Evolutionary conservation across 2,888 invertebrate genomes (phyloP), one percentile per base, ranked within the genome.

Genomic region (Choreutis nemorana): DNA sequence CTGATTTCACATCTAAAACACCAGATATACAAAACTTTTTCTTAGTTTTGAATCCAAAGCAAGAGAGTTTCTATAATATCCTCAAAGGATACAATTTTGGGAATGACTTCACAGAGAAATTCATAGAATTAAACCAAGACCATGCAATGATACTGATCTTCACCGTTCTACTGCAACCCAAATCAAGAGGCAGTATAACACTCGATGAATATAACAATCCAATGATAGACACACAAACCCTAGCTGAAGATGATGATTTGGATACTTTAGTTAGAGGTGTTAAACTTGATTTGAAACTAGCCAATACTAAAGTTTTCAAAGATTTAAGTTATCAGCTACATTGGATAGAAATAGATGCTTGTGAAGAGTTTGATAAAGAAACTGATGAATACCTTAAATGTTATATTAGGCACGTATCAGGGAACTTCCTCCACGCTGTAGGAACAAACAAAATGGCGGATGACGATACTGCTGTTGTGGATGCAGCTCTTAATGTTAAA

Each of bases 141-240:
- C 12, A 36, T 13, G 30, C 33, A 3, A 13, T 44, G 5, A 9
- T 48, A 7, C 10, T 42, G 1, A 20, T 39, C 4, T 34, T 27
- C 20, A 27, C 36, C n/a, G 40, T 48, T 3, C 37, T 39, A 2
- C 26, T 54, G 3, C 25, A 31, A n/a, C 62, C 61, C 2, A 54
- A 55, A 38, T 61, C 61, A 1, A 61, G 64, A 9, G 79, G 81
- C 25, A 33, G 32, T 15, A 39, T 86, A 1, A 54, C 55, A 27
- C 51, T 85, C 8, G 57, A 58, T 0, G 42, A n/a, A n/a, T n/a
- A 54, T 10, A 65, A 75, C 2, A 62, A 67, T 15, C 84, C 84
- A 0, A 39, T 63, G 10, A 77, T 85, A 26, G 55, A 79, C 33
- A 67, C 82, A 5, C 82, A 82, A 39, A 84, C 83, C 45, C 53